phyloP scores from a whole-genome alignment of 2,113 vertebrate species.

The Steatornis caripensis region DNA sequence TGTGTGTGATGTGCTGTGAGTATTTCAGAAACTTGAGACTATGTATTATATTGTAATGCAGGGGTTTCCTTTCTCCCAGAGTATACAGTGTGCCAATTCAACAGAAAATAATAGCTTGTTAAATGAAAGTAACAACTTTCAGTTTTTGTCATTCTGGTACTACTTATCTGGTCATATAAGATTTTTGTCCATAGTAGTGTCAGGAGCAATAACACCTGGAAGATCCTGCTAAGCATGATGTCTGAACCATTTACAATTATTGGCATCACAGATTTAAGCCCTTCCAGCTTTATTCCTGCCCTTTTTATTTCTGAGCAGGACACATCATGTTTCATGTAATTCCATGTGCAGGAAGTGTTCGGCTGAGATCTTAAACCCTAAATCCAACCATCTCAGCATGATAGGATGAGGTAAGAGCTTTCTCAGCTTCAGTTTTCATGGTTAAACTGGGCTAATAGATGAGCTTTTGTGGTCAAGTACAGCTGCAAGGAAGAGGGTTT shows the following conservation, averaged over 20 bases:
- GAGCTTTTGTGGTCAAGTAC: neutral
- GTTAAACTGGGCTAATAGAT: neutral
- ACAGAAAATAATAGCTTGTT: neutral
- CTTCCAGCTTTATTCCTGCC: neutral
- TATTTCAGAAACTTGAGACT: neutral
- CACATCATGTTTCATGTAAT: neutral
- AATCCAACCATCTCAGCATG: neutral
- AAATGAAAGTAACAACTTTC: neutral
- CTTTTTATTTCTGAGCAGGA: neutral
- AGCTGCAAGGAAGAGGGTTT: neutral
- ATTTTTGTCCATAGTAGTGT: neutral
- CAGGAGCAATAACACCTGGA: neutral
- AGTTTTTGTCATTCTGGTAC: neutral
- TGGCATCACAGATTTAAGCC: neutral
- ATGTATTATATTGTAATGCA: neutral
- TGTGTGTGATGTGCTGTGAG: neutral
- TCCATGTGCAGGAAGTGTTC: neutral
- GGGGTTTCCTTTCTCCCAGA: neutral
- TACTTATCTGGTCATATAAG: neutral
- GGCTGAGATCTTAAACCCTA: neutral
- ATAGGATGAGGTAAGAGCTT: neutral
- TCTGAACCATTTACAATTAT: neutral
- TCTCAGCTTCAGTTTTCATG: neutral
- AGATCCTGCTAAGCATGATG: neutral
- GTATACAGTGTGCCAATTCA: neutral